Conservation (phyloP, 2,888 invertebrate genomes). For the Alloscopus bannaensis region DNA sequence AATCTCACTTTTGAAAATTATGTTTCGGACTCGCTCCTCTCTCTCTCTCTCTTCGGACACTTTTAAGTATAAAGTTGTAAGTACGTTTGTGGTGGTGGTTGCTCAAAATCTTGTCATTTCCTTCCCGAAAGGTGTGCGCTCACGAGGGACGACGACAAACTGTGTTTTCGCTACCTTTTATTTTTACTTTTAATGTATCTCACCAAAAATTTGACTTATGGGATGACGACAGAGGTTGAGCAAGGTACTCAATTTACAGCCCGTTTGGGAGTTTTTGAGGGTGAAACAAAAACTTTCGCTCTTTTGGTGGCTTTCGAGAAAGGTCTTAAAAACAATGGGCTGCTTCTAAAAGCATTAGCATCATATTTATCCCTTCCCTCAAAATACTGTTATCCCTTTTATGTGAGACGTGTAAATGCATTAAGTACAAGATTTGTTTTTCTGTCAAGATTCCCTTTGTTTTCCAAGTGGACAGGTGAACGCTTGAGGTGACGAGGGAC, state of each 20-base stretch:
- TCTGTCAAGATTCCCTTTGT: too few relatives aligned
- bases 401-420: too few relatives aligned
- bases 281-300: slow-evolving; percentile 5
- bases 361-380: not conserved
- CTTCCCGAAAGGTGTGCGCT: too few relatives aligned
- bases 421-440: too few relatives aligned
- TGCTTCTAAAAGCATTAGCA: not conserved
- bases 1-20: slow-evolving; percentile 45
- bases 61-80: too few relatives aligned
- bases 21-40: slow-evolving; percentile 13
- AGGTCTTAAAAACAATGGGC: not conserved
- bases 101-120: too few relatives aligned
- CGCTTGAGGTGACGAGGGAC: too few relatives aligned
- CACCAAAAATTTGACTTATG: too few relatives aligned
- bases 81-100: too few relatives aligned
- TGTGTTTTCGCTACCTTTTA: slow-evolving; percentile 16
- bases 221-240: too few relatives aligned
- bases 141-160: not conserved
- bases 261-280: not conserved
- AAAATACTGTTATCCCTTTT: slow-evolving; percentile 15
- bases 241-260: slow-evolving; percentile 23
- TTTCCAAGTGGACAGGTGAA: too few relatives aligned
- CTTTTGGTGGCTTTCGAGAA: not conserved
- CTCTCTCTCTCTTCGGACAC: slow-evolving; percentile 13
- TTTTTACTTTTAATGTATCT: not conserved